These are phyloP conservation scores for Eugnorisma glareosa DNA, from an alignment of 2,888 invertebrate species.

Conservation along the genomic window DNA sequence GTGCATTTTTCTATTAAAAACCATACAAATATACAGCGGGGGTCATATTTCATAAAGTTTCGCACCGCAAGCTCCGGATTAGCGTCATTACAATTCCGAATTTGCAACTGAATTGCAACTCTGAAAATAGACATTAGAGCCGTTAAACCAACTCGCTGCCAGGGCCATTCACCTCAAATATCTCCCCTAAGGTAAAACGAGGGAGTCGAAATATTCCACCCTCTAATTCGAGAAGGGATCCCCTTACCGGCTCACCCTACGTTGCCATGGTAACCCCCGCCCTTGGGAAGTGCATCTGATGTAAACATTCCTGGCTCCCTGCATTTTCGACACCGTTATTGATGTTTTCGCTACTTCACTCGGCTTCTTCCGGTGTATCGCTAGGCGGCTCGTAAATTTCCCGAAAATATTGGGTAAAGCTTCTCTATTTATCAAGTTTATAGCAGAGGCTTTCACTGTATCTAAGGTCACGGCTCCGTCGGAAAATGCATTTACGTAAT, in stretches of 20 bases:
- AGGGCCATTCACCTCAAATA: constrained; percentile 88
- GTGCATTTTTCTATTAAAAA: constrained; percentile 58
- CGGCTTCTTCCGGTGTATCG: constrained; percentile 78
- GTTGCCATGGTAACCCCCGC: constrained; percentile 71
- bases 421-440: constrained; percentile 84
- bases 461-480: constrained; percentile 77
- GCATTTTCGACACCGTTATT: constrained; percentile 82
- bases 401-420: constrained; percentile 82
- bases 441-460: constrained; percentile 73
- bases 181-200: constrained; percentile 85
- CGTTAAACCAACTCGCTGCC: constrained; percentile 68
- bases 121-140: constrained; percentile 72
- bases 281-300: constrained; percentile 72
- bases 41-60: constrained; percentile 67
- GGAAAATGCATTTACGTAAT: constrained; percentile 76
- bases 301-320: constrained; percentile 79
- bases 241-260: constrained; percentile 78
- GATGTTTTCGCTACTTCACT: constrained; percentile 79
- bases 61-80: constrained; percentile 61
- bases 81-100: constrained; percentile 63
- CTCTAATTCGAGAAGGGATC: constrained; percentile 83
- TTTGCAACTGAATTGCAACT: constrained; percentile 74
- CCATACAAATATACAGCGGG: constrained; percentile 42
- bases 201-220: constrained; percentile 87
- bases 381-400: constrained; percentile 79